These are phyloP conservation scores for Zaprionus kolodkinae DNA, from an alignment of 1,140 invertebrate genomes.

Conservation along the genomic window DNA sequence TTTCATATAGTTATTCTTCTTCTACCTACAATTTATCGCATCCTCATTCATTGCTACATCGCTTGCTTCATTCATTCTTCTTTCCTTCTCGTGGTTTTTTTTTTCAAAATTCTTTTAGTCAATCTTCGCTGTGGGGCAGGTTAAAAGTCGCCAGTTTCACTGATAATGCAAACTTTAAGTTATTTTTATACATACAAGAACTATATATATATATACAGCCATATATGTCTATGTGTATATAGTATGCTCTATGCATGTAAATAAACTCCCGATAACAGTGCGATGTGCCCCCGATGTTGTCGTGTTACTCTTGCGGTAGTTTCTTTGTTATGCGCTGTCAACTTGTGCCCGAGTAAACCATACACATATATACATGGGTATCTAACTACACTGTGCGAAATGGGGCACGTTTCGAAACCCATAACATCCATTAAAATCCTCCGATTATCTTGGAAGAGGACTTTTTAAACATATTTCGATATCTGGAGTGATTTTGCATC, in stretches of 20 bases:
- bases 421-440: no score
- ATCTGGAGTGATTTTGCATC: no score
- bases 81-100: background rate
- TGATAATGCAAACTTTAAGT: constrained; percentile 1
- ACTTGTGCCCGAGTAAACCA: background rate
- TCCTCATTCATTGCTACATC: background rate
- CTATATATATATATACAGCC: background rate
- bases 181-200: background rate
- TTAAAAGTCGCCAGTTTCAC: background rate
- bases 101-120: background rate
- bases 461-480: no score
- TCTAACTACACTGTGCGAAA: constrained; percentile 3
- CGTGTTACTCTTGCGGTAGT: background rate
- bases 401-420: background rate
- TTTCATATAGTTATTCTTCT: constrained; percentile 7
- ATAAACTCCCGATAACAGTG: constrained; percentile 3
- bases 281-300: background rate
- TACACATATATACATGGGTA: background rate
- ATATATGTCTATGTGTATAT: background rate
- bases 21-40: constrained; percentile 20
- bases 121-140: background rate
- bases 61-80: background rate
- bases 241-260: background rate
- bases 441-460: no score
- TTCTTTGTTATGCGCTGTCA: constrained; percentile 5